Percentiles rank a stretch among this genome's conserved stretches.
phyloP scores from a whole-genome alignment of 2,797 vertebrate genomes.

The Cyprinodon diabolis region DNA sequence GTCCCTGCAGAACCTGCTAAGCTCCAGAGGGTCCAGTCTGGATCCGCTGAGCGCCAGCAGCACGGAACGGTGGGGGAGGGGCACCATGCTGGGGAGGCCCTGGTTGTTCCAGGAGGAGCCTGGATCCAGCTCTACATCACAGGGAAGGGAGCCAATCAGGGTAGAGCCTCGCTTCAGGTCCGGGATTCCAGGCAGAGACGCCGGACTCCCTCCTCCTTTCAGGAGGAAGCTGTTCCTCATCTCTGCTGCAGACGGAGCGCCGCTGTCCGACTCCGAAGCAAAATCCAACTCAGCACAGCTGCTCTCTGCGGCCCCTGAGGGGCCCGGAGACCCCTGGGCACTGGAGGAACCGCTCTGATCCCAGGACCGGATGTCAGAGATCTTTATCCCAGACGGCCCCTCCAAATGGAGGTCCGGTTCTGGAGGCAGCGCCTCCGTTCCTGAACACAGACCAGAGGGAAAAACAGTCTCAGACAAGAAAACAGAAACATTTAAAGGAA shows the following conservation, averaged over 20 bases:
- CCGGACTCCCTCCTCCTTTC: conserved; percentile 21
- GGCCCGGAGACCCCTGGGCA: conserved; percentile 29
- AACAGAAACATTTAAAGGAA: not conserved
- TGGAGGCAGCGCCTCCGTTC: conserved; percentile 15
- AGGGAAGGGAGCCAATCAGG: conserved; percentile 35
- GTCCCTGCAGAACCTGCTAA: conserved; percentile 57
- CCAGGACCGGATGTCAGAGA: conserved; percentile 38
- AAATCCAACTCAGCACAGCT: conserved; percentile 44
- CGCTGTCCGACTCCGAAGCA: conserved; percentile 39
- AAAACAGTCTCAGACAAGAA: not conserved
- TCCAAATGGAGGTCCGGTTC: conserved; percentile 28
- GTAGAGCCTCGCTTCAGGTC: conserved; percentile 37
- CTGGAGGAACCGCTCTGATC: conserved; percentile 32
- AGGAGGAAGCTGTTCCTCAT: conserved; percentile 28
- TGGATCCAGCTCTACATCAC: conserved; percentile 54
- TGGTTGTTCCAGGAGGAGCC: conserved; percentile 56
- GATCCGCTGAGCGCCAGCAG: conserved; percentile 36
- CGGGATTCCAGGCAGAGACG: conserved; percentile 16
- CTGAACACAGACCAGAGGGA: conserved; percentile 33
- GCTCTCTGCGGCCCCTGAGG: conserved; percentile 1
- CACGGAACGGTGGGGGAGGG: conserved; percentile 10
- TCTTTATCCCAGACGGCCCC: conserved; percentile 17
- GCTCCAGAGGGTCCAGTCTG: conserved; percentile 52
- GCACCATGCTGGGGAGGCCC: conserved; percentile 30
- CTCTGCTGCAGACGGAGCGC: not conserved